Evolutionary conservation across 2,888 invertebrate species (phyloP), one percentile per base, ranked within the genome.

Genomic region (Pseudolycoriella hygida): DNA sequence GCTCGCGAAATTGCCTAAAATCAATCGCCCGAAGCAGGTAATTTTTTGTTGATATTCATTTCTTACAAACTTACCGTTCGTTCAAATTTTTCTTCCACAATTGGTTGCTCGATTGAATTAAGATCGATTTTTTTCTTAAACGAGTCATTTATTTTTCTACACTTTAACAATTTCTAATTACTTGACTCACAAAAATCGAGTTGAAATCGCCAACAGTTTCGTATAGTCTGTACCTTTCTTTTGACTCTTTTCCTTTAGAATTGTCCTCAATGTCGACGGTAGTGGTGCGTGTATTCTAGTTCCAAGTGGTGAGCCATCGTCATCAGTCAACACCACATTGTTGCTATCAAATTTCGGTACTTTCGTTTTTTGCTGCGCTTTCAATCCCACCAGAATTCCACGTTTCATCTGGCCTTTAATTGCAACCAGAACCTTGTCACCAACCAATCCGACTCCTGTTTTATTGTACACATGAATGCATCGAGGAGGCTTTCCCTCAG

Each of bases 341-440:
- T 97, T 97, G 56, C 82, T 86, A 62, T 97, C 96, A 62, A 87
- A 92, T 60, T 83, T 83, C 0, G 96, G 94, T 32, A 89, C 72
- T 62, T 83, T 81, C 0, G 78, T 64, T 46, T 73, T 72, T 60
- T 93, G 93, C 44, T 74, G 77, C 57, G 86, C 84, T 58, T 84
- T 88, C 42, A 88, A 67, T 0, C 96, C 96, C 2, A 90, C 89
- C 19, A 92, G 69, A 50, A 92, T 85, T 4, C 82, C 96, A 60
- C 87, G 88, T 59, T 89, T 92, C 74, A 89, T 96, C 62, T 94
- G 82, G 3, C 96, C 96, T 64, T 86, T 87, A 49, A 97, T 87
- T 3, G 96, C 92, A 12, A 96, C 81, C 55, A 96, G 60, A 5
- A 97, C 84, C 69, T 76, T 81, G 60, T 96, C 94, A 15, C 90